Percentiles rank a stretch among this genome's conserved stretches.
These are phyloP conservation scores for Dasyprocta punctata DNA, from an alignment of 2,113 vertebrate genomes.

Conservation along the genomic window DNA sequence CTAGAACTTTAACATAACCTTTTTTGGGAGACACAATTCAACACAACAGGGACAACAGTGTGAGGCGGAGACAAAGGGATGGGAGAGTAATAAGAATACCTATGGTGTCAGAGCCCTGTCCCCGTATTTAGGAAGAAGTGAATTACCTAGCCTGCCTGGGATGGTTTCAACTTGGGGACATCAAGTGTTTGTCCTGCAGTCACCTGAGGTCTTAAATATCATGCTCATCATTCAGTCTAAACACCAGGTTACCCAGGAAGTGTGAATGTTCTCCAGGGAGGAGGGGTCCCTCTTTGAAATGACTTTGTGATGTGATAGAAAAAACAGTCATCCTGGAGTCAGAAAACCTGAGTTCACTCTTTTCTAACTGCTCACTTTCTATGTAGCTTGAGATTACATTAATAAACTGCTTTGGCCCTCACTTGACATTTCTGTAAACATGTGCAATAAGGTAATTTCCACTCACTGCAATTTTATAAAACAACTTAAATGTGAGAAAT, in stretches of 20 bases:
- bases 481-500: neutral
- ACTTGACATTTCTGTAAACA: constrained; percentile 18
- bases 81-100: neutral
- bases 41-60: neutral
- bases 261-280: neutral
- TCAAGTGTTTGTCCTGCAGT: neutral
- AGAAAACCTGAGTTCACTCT: neutral
- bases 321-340: neutral
- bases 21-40: neutral
- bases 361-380: neutral
- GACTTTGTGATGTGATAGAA: neutral
- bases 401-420: neutral
- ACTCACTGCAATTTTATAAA: neutral
- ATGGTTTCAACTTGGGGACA: neutral
- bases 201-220: neutral
- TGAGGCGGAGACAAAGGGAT: neutral
- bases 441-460: constrained; percentile 26
- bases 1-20: neutral
- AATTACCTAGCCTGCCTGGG: neutral
- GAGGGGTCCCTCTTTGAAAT: neutral
- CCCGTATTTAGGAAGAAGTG: neutral
- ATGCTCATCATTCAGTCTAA: neutral
- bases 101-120: neutral
- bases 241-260: neutral
- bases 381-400: neutral